Conservation (phyloP, 2,888 invertebrate genomes). For the Pycnomerus fuliginosus region DNA sequence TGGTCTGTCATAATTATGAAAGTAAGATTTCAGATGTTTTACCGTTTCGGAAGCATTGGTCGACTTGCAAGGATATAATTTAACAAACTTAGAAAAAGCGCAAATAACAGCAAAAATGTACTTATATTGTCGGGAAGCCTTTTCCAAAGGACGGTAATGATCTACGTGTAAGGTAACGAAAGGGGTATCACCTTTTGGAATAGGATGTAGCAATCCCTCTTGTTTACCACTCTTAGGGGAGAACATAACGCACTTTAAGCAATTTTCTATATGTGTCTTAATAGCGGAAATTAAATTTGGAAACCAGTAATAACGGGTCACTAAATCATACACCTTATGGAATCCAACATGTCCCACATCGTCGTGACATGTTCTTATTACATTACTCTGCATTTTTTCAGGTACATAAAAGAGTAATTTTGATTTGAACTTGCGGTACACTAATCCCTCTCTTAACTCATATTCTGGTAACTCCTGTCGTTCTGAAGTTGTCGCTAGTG, state of each 20-base stretch:
- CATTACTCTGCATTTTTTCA: slow-evolving; percentile 21
- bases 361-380: slow-evolving; percentile 16
- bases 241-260: background rate
- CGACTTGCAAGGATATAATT: too few species aligned
- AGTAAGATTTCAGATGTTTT: slow-evolving; percentile 24
- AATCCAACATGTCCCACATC: slow-evolving; percentile 13
- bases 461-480: slow-evolving; percentile 16
- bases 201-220: background rate
- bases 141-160: background rate
- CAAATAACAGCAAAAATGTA: slow-evolving; percentile 32
- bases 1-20: slow-evolving; percentile 26
- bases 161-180: background rate
- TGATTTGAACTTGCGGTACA: slow-evolving; percentile 26
- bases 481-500: slow-evolving; percentile 26
- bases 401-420: slow-evolving; percentile 29
- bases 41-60: slow-evolving; percentile 24
- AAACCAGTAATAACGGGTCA: background rate
- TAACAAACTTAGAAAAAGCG: slow-evolving; percentile 29
- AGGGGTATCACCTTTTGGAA: background rate
- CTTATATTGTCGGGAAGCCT: slow-evolving; percentile 3
- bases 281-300: background rate
- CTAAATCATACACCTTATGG: slow-evolving; percentile 3
- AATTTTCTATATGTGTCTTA: background rate
- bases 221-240: background rate
- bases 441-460: slow-evolving; percentile 29